Base-by-base conservation (phyloP, 2,797 vertebrate species). In the Notoglanidium macrostoma region DNA sequence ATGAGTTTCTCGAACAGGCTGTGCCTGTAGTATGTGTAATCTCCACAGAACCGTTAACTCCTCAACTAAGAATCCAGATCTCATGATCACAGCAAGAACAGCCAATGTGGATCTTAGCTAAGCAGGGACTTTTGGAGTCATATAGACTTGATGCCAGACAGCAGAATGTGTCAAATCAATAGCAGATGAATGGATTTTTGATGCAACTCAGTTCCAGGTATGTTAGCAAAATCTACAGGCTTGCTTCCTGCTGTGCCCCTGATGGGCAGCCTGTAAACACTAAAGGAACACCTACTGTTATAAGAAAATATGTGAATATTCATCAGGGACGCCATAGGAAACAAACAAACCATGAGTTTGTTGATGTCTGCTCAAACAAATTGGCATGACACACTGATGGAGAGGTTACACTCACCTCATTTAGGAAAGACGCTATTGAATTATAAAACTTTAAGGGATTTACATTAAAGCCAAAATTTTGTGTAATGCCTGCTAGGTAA, bases 111-210 rank as follows among this genome's bases (percentile, higher is more conserved):
- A 70, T 35, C n/a, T 87, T 23, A 77, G 44, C 23, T 35, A 46
- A 83, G 68, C 70, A 15, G 46, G 55, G 35, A 83, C 40, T 70
- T 87, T 84, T 57, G 78, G 80, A 44, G 26, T 57, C 51, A 35
- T 61, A 73, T 46, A 40, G 67, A 79, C 17, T 76, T 76, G 54
- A 19, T 54, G 63, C 78, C 65, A 80, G 72, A 67, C 68, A 77
- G 23, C 65, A 49, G 15, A 86, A 86, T 59, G 68, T 82, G 67
- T 61, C 83, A 15, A 72, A 73, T 81, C 76, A 46, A 51, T 82
- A 88, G 85, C 87, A 88, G 77, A 80, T 74, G 84, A 85, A 74
- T 80, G 78, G 68, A 74, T 76, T 82, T 59, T 54, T 65, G 57
- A 82, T 14, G 54, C 3, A 9, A 21, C 8, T 59, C 21, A 19